Evolutionary conservation across 2,113 vertebrate species (phyloP).

Genomic region (Bambusicola thoracicus): DNA sequence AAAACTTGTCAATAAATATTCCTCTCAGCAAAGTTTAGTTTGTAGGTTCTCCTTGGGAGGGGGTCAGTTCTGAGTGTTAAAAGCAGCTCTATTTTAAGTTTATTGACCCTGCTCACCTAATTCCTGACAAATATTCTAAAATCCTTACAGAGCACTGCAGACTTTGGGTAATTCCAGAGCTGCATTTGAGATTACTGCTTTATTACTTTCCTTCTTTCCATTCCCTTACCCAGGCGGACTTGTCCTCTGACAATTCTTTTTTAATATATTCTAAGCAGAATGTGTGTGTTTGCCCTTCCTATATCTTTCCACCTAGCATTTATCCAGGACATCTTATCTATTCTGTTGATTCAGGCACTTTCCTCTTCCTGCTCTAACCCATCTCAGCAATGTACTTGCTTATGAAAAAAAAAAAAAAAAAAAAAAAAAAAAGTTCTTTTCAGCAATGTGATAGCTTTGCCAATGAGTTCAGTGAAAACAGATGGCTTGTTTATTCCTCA

Average conservation of each 20-base stretch:
- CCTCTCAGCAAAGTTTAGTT: constrained; percentile 14
- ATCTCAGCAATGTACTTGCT: neutral
- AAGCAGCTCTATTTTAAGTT: constrained; percentile 26
- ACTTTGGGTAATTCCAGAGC: constrained; percentile 20
- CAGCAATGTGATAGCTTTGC: constrained; percentile 15
- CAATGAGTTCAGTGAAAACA: constrained; percentile 11
- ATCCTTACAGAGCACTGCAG: constrained; percentile 17
- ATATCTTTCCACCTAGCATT: neutral
- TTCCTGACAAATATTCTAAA: constrained; percentile 56
- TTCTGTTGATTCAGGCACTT: neutral
- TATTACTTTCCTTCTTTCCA: neutral
- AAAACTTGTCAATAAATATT: constrained; percentile 39
- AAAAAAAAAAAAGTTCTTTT: neutral
- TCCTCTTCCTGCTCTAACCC: neutral
- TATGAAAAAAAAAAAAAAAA: neutral
- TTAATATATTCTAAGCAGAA: neutral
- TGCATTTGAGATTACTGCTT: neutral
- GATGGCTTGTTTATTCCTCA: constrained; percentile 11
- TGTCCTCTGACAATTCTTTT: constrained; percentile 9
- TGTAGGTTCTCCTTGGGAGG: neutral
- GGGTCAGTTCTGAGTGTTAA: neutral
- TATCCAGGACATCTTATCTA: neutral
- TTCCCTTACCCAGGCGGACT: neutral
- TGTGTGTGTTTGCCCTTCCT: constrained; percentile 12
- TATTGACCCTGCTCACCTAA: constrained; percentile 56